A percentile compares a stretch with the other conserved stretches of the same genome.
Evolutionary conservation across 2,797 vertebrate species (phyloP).

Genomic region (Syncerus caffer): DNA sequence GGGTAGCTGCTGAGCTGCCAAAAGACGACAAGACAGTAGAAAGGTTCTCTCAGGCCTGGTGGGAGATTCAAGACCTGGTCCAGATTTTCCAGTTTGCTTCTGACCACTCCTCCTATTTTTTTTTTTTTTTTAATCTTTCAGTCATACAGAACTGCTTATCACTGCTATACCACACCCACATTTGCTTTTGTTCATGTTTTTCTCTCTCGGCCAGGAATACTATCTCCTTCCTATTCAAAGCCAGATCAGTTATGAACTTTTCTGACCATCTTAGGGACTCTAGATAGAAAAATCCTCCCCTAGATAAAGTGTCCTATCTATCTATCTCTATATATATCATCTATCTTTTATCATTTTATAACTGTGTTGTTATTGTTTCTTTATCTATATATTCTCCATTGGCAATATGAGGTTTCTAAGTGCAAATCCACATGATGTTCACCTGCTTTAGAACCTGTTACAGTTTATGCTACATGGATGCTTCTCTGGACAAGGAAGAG

Average conservation of each 20-base stretch:
- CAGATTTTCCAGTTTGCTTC: slow-evolving; percentile 32
- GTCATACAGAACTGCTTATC: neutral
- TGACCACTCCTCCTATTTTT: neutral
- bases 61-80: neutral
- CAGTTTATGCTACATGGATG: neutral
- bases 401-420: neutral
- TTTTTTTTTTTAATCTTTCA: neutral
- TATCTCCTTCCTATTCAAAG: neutral
- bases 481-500: neutral
- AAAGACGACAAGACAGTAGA: neutral
- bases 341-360: neutral
- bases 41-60: neutral
- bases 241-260: neutral
- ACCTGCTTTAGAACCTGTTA: neutral
- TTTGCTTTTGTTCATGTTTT: neutral
- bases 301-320: neutral
- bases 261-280: neutral
- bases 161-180: neutral
- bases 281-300: neutral
- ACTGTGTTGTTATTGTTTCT: neutral
- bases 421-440: neutral
- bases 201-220: neutral
- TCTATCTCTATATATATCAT: neutral
- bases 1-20: slow-evolving; percentile 72
- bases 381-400: neutral